A percentile compares a stretch with the other conserved stretches of the same genome.
Conservation (phyloP, 2,113 vertebrate genomes). For the Meriones unguiculatus region DNA sequence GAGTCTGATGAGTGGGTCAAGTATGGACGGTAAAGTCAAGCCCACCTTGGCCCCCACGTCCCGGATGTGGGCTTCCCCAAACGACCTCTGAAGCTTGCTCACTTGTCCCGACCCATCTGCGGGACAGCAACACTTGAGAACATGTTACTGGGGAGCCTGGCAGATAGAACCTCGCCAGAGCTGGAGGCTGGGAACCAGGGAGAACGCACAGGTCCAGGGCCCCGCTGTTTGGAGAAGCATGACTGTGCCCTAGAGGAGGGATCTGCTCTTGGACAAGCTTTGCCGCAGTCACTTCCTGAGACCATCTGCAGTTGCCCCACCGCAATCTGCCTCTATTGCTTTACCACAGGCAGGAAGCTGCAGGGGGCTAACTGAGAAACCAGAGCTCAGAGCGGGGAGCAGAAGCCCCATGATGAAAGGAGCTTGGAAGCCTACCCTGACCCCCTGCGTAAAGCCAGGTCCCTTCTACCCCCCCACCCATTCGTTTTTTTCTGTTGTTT, state of each 20-base stretch:
- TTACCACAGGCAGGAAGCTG: background rate
- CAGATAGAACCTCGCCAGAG: constrained; percentile 47
- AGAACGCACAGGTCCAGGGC: constrained; percentile 16
- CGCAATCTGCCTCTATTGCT: constrained; percentile 19
- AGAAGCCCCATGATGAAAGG: constrained; percentile 11
- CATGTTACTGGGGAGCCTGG: constrained; percentile 35
- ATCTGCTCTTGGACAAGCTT: constrained; percentile 34
- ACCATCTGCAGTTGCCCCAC: background rate
- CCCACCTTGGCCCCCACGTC: background rate
- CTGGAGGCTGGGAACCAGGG: constrained; percentile 18
- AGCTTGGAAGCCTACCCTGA: constrained; percentile 12
- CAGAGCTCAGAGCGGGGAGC: constrained; percentile 44
- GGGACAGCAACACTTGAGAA: constrained; percentile 55
- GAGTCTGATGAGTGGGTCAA: background rate
- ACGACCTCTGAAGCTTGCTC: constrained; percentile 45
- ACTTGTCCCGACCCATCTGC: background rate
- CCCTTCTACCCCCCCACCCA: background rate
- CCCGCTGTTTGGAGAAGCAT: constrained; percentile 33
- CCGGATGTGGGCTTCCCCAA: background rate
- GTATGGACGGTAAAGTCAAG: background rate
- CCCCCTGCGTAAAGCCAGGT: background rate
- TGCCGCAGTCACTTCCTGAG: constrained; percentile 55
- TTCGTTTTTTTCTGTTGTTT: background rate
- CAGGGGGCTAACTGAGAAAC: constrained; percentile 35
- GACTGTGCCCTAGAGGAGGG: background rate